Conservation (phyloP, 1,140 invertebrate species). For the Berghia stephanieae region DNA sequence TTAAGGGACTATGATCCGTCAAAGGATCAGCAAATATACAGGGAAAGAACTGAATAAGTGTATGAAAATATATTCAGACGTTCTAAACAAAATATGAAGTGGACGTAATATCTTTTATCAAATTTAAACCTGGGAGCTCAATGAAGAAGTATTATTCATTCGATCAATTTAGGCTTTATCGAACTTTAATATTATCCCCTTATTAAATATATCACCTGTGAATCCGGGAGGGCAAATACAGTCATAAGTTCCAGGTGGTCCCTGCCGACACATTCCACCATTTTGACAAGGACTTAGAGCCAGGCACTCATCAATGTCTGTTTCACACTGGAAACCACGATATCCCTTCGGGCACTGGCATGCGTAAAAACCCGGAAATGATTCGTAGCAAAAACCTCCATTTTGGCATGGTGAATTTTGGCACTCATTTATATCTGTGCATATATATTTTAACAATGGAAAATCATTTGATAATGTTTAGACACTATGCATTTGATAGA, state of each 20-base stretch:
- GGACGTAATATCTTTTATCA: no score
- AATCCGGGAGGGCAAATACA: conserved; percentile 86
- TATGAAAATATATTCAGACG: no score
- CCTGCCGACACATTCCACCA: conserved; percentile 62
- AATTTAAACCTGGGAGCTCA: no score
- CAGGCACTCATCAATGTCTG: conserved; percentile 48
- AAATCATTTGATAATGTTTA: not conserved
- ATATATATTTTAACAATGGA: not conserved
- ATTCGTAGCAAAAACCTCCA: conserved; percentile 41
- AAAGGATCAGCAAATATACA: no score
- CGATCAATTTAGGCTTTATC: no score
- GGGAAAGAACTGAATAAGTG: no score
- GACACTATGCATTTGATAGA: not conserved
- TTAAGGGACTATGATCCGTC: no score
- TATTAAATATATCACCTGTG: no score
- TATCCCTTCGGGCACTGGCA: conserved; percentile 40
- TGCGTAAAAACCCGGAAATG: conserved; percentile 22
- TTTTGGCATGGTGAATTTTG: conserved; percentile 38
- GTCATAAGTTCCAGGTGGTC: conserved; percentile 50
- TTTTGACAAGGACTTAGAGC: conserved; percentile 46
- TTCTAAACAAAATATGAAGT: no score
- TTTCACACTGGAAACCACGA: conserved; percentile 40
- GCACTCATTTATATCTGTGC: conserved; percentile 45
- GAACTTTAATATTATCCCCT: no score
- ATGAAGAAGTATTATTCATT: no score